Percentiles rank a stretch among this genome's conserved stretches.
phyloP scores from a whole-genome alignment of 2,888 invertebrate species.

The Serripes groenlandicus region DNA sequence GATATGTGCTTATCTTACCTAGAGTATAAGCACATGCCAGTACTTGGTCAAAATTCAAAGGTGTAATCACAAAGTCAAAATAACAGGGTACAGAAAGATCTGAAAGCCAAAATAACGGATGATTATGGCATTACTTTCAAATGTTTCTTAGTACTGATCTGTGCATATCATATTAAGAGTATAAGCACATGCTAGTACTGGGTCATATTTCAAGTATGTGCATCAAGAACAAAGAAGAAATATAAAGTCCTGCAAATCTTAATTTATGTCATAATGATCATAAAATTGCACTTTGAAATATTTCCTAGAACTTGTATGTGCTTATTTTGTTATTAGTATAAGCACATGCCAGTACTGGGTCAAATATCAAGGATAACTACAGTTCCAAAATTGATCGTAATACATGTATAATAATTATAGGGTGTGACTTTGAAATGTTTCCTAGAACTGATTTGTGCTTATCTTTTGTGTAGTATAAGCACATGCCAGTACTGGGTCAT shows the following conservation, averaged over 20 bases:
- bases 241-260: background rate
- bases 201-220: background rate
- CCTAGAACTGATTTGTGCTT: too few relatives aligned
- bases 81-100: background rate
- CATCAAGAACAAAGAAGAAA: background rate
- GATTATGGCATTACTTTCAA: background rate
- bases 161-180: background rate
- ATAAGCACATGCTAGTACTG: background rate
- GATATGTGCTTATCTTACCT: constrained; percentile 7
- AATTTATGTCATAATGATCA: background rate
- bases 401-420: too few relatives aligned
- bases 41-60: constrained; percentile 26
- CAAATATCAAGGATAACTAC: background rate
- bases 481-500: too few relatives aligned
- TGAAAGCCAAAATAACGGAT: background rate
- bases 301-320: constrained; percentile 20
- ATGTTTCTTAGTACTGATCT: background rate
- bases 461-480: too few relatives aligned
- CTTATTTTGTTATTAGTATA: constrained; percentile 4
- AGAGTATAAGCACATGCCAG: constrained; percentile 46
- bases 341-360: constrained; percentile 58
- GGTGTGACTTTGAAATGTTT: too few relatives aligned
- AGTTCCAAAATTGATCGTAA: too few relatives aligned
- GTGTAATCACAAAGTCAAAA: background rate
- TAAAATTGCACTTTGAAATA: background rate